Base-by-base conservation (phyloP, 1,140 invertebrate species). In the Euwallacea similis region DNA sequence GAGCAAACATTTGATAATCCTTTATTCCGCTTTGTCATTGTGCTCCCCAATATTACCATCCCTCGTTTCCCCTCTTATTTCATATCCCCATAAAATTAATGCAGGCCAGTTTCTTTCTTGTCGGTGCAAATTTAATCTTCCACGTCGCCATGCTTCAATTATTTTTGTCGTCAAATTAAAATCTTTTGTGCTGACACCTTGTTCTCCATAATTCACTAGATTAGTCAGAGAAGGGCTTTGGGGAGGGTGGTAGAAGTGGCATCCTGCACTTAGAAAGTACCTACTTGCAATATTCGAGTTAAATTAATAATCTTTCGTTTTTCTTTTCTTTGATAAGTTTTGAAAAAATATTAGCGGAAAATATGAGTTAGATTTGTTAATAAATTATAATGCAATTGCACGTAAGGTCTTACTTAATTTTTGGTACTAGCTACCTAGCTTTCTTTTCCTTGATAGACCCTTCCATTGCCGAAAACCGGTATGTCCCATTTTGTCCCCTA, bases 401-500 rank as follows among this genome's bases (percentile, higher is more conserved):
- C n/a, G n/a, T n/a, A n/a, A n/a, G n/a, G 21, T 33, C 21, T 33
- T 33, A 33, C 21, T 33, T 33, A 33, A 33, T 33, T 33, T 33
- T 33, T 4, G 21, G 21, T 4, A 33, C 21, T 33, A 33, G 21
- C 21, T 4, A 1, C 21, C 21, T 33, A 33, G 21, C 21, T 53
- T n/a, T 53, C 50, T n/a, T 15, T n/a, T 53, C 8, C 15, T 15
- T 53, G 8, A n/a, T 53, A 53, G 15, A 11, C 11, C 11, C 50
- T 15, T 15, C 15, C 50, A n/a, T 53, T n/a, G 15, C 11, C 15
- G 15, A 53, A 53, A 53, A 53, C 50, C 50, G 50, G 50, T 53
- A 53, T 53, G 50, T 53, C 50, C 50, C 50, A 11, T 53, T 53
- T 53, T 53, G 50, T 53, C 50, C 50, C 50, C 50, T 53, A 53